phyloP scores from a whole-genome alignment of 1,140 invertebrate genomes.

The Lasioglossum albipes region DNA sequence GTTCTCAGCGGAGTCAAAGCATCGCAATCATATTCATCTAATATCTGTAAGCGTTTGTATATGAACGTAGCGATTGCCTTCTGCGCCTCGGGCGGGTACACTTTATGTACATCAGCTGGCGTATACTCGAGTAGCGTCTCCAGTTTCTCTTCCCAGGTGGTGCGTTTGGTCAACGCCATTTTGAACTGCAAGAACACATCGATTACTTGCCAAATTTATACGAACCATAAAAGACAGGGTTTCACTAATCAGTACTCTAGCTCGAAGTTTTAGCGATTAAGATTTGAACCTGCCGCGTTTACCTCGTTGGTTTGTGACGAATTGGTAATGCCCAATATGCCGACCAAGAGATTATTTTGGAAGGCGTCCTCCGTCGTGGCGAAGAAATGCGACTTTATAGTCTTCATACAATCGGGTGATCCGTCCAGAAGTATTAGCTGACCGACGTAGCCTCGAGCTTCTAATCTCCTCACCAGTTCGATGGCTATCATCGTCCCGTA shows the following conservation, averaged over 20 bases:
- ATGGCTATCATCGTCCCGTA: conserved; percentile 76
- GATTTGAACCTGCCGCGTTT: too few relatives aligned
- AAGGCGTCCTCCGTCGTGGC: conserved; percentile 56
- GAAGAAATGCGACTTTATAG: conserved; percentile 54
- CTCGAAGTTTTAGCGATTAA: too few relatives aligned
- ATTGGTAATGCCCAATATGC: conserved; percentile 61
- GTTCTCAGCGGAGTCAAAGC: conserved; percentile 78
- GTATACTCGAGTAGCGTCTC: conserved; percentile 55
- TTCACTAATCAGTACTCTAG: too few relatives aligned
- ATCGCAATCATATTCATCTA: conserved; percentile 78
- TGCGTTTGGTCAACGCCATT: conserved; percentile 72
- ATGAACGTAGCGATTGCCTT: conserved; percentile 75
- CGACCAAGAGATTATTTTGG: conserved; percentile 66
- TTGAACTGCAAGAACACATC: conserved; percentile 66
- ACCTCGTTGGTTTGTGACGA: conserved; percentile 60
- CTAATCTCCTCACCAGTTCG: conserved; percentile 73
- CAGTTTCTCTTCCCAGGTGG: conserved; percentile 75
- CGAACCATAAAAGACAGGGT: too few relatives aligned
- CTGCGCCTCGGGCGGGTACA: conserved; percentile 73
- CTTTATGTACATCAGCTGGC: conserved; percentile 40
- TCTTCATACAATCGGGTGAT: conserved; percentile 73
- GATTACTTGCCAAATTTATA: too few relatives aligned
- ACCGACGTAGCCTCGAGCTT: conserved; percentile 70
- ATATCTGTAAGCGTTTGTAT: conserved; percentile 82
- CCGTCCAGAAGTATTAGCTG: conserved; percentile 76